A percentile compares a stretch with the other conserved stretches of the same genome.
These are phyloP conservation scores for Rhabdornis inornatus DNA, from an alignment of 2,113 vertebrate species.

Conservation along the genomic window DNA sequence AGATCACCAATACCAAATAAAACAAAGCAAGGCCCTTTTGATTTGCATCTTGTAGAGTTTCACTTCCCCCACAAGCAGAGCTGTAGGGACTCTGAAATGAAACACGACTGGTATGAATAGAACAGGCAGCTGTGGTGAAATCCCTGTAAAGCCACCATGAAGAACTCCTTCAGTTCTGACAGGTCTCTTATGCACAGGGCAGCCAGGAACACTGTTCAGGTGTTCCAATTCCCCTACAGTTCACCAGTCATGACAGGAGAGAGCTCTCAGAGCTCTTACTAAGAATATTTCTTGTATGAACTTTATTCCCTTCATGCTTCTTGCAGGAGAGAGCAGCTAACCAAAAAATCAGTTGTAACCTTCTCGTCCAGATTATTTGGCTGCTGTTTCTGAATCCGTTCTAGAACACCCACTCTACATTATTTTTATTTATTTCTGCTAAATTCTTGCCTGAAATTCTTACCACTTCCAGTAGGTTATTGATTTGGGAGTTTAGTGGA, in stretches of 20 bases:
- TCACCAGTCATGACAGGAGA: neutral
- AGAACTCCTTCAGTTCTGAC: neutral
- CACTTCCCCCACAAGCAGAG: neutral
- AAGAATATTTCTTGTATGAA: neutral
- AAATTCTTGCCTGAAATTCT: conserved; percentile 8
- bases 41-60: neutral
- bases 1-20: neutral
- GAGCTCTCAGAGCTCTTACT: neutral
- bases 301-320: neutral
- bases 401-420: neutral
- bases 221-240: neutral
- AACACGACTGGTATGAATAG: neutral
- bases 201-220: neutral
- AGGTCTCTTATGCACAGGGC: neutral
- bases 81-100: neutral
- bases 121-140: neutral
- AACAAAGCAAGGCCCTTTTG: neutral
- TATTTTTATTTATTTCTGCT: neutral
- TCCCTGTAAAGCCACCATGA: neutral
- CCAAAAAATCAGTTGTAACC: neutral
- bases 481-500: neutral
- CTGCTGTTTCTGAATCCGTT: neutral
- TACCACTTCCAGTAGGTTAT: neutral
- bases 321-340: neutral
- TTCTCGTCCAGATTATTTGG: neutral